Evolutionary conservation across 1,140 invertebrate species (phyloP).

Genomic region (Acromyrmex charruanus): DNA sequence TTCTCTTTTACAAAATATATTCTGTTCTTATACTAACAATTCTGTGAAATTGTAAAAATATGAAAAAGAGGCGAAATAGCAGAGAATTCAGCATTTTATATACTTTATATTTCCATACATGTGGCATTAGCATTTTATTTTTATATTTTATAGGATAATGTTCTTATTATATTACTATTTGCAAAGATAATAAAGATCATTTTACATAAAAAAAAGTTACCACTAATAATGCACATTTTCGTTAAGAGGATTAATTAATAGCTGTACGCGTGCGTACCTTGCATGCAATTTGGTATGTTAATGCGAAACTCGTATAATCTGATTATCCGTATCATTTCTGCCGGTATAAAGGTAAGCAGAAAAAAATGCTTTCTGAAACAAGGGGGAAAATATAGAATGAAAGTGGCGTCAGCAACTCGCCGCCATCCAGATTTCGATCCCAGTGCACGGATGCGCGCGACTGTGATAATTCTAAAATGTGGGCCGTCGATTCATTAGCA

Average conservation of each 20-base stretch:
- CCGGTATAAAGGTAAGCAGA: conserved; percentile 19
- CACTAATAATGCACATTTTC: conserved; percentile 19
- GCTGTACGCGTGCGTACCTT: not conserved
- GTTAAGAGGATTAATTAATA: conserved; percentile 43
- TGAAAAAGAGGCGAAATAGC: not conserved
- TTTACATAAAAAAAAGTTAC: not conserved
- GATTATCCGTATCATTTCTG: conserved; percentile 44
- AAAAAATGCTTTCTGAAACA: conserved; percentile 45
- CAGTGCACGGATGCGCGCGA: conserved; percentile 10
- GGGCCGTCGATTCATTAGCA: conserved; percentile 73
- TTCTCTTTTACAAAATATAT: conserved; percentile 9
- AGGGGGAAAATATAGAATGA: conserved; percentile 31
- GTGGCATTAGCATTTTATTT: conserved; percentile 16
- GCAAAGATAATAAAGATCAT: conserved; percentile 6
- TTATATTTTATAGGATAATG: conserved; percentile 31
- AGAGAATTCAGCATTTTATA: conserved; percentile 28
- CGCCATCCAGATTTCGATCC: conserved; percentile 32
- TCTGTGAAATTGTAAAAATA: conserved; percentile 14
- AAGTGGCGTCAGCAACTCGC: conserved; percentile 39
- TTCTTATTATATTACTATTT: conserved; percentile 35
- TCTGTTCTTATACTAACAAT: not conserved
- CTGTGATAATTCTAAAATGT: conserved; percentile 70
- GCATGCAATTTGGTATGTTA: conserved; percentile 38
- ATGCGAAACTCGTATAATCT: conserved; percentile 44
- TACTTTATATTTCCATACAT: not conserved